Conservation (phyloP, 2,797 vertebrate genomes). For the Tarsius wallacei region DNA sequence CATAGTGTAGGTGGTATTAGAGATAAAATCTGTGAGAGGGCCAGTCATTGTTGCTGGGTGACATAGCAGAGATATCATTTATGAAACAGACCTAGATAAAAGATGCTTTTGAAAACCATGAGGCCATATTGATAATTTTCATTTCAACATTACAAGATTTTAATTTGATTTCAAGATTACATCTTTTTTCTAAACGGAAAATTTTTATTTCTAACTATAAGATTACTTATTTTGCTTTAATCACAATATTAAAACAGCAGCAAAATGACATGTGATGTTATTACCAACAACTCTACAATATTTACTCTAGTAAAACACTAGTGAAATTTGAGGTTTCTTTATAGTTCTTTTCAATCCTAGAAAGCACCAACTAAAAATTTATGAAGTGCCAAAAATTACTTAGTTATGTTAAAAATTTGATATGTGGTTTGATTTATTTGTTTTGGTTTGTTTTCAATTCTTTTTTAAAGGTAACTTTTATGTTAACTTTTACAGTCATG, state of each 20-base stretch:
- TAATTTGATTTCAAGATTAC: not conserved
- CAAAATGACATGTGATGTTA: not conserved
- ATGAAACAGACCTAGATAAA: not conserved
- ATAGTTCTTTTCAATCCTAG: not conserved
- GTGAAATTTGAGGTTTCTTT: not conserved
- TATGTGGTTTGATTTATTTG: not conserved
- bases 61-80: not conserved
- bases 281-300: not conserved
- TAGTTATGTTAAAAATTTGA: not conserved
- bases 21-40: not conserved
- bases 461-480: not conserved
- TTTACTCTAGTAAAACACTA: not conserved
- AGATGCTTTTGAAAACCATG: not conserved
- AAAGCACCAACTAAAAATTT: not conserved
- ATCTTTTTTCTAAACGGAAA: not conserved
- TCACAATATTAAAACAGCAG: not conserved
- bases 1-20: not conserved
- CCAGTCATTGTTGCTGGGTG: not conserved
- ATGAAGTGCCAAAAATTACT: not conserved
- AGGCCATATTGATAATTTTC: not conserved
- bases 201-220: not conserved
- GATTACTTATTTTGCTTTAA: not conserved
- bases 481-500: not conserved
- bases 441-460: not conserved
- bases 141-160: not conserved